Evolutionary conservation across 1,140 invertebrate genomes (phyloP).

Genomic region (Schmidtea mediterranea): DNA sequence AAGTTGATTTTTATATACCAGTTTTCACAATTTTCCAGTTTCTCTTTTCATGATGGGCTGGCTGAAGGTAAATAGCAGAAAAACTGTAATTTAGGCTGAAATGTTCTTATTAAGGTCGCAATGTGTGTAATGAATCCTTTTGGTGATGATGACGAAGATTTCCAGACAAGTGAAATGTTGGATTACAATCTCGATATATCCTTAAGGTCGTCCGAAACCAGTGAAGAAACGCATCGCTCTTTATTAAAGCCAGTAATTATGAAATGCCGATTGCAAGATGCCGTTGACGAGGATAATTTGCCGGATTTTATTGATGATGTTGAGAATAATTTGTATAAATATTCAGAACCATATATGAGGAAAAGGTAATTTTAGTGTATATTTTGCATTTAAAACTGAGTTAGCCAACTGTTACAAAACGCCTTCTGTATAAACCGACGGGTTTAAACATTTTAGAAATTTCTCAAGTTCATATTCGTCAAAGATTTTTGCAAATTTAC

Average conservation of each 20-base stretch:
- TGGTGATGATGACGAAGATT: slow-evolving; percentile 7
- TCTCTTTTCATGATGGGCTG: slow-evolving; percentile 82
- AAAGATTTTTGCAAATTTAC: too few species aligned
- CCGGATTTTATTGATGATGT: too few species aligned
- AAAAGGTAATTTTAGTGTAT: too few species aligned
- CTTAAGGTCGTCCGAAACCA: neutral
- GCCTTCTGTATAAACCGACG: too few species aligned
- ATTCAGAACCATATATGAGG: too few species aligned
- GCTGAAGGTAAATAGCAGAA: slow-evolving; percentile 40
- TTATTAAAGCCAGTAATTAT: neutral
- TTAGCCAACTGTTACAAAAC: too few species aligned
- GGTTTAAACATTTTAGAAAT: too few species aligned
- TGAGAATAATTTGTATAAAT: too few species aligned
- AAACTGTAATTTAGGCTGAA: neutral
- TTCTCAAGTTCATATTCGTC: too few species aligned
- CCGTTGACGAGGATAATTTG: too few species aligned
- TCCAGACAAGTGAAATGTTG: slow-evolving; percentile 5
- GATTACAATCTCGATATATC: slow-evolving; percentile 4
- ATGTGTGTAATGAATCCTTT: slow-evolving; percentile 7
- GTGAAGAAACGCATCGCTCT: neutral
- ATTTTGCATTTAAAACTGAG: too few species aligned
- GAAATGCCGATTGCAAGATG: too few species aligned
- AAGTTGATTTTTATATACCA: slow-evolving; percentile 55
- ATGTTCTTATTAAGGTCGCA: neutral
- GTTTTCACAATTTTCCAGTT: slow-evolving; percentile 56